Percentiles rank a stretch among this genome's conserved stretches.
Evolutionary conservation across 2,888 invertebrate genomes (phyloP).

Genomic region (Siphonodentalium dalli): DNA sequence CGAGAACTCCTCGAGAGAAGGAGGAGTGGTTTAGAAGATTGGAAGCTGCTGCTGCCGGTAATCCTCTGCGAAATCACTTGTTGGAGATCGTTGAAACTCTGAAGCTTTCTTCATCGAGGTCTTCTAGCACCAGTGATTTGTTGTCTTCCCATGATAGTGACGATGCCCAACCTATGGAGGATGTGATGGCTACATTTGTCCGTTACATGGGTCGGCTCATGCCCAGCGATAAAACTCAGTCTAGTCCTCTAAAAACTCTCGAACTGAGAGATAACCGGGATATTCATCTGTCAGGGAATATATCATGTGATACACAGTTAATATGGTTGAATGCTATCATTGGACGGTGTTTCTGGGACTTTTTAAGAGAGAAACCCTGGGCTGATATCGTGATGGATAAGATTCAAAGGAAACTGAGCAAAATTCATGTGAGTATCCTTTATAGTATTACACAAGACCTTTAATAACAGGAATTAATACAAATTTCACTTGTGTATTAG

Average conservation of each 20-base stretch:
- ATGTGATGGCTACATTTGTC: constrained; percentile 45
- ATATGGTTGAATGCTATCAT: constrained; percentile 76
- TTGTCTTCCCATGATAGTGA: too few relatives aligned
- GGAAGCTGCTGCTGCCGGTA: constrained; percentile 49
- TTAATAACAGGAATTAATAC: neutral
- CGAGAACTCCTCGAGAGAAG: constrained; percentile 86
- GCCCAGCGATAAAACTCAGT: constrained; percentile 36
- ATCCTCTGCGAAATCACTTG: constrained; percentile 45
- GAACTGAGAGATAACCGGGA: neutral
- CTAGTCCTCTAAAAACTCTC: constrained; percentile 31
- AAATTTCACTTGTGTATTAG: neutral
- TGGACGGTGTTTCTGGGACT: constrained; percentile 82
- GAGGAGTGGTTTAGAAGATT: constrained; percentile 80
- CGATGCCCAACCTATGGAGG: constrained; percentile 15
- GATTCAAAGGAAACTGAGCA: constrained; percentile 85
- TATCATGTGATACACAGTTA: constrained; percentile 56
- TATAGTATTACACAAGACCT: neutral
- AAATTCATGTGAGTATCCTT: constrained; percentile 75
- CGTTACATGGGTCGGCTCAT: constrained; percentile 58
- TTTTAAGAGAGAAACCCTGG: constrained; percentile 77
- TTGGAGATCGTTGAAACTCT: constrained; percentile 39
- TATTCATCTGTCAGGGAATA: constrained; percentile 22
- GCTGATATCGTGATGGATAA: constrained; percentile 76
- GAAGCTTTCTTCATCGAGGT: constrained; percentile 20
- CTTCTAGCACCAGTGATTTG: constrained; percentile 27